Conservation (phyloP, 1,140 invertebrate species). For the Marisa cornuarietis region DNA sequence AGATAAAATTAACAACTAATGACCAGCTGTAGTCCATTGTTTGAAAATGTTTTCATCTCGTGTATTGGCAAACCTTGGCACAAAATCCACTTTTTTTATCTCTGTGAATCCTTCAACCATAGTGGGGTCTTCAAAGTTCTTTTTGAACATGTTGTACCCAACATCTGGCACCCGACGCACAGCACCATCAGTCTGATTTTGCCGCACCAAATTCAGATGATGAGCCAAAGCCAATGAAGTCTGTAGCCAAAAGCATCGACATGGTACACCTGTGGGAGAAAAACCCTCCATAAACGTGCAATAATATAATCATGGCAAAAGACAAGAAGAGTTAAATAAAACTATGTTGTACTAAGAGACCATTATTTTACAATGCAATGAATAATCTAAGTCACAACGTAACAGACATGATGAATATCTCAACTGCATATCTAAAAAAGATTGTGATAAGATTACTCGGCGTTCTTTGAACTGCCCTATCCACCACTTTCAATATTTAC, state of each 20-base stretch:
- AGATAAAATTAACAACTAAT: background rate
- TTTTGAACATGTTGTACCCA: conserved; percentile 82
- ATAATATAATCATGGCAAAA: too few relatives aligned
- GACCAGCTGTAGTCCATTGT: conserved; percentile 48
- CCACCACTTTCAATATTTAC: conserved; percentile 29
- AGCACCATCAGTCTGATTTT: conserved; percentile 70
- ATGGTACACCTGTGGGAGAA: conserved; percentile 68
- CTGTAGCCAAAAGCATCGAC: conserved; percentile 84
- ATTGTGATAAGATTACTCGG: too few relatives aligned
- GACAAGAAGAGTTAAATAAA: too few relatives aligned
- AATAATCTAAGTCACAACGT: too few relatives aligned
- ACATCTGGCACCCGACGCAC: conserved; percentile 77
- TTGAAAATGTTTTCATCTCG: conserved; percentile 75
- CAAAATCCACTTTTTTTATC: conserved; percentile 83
- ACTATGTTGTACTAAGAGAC: too few relatives aligned
- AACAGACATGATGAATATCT: too few relatives aligned
- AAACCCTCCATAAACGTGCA: background rate
- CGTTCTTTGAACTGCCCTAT: too few relatives aligned
- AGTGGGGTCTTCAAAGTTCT: conserved; percentile 78
- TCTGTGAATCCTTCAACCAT: conserved; percentile 82
- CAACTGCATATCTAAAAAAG: too few relatives aligned
- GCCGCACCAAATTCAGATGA: conserved; percentile 86
- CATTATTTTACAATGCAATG: too few relatives aligned
- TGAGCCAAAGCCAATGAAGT: conserved; percentile 80
- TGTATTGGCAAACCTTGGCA: conserved; percentile 77